A percentile compares a stretch with the other conserved stretches of the same genome.
phyloP scores from a whole-genome alignment of 2,797 vertebrate genomes.

The Clarias pachynema region DNA sequence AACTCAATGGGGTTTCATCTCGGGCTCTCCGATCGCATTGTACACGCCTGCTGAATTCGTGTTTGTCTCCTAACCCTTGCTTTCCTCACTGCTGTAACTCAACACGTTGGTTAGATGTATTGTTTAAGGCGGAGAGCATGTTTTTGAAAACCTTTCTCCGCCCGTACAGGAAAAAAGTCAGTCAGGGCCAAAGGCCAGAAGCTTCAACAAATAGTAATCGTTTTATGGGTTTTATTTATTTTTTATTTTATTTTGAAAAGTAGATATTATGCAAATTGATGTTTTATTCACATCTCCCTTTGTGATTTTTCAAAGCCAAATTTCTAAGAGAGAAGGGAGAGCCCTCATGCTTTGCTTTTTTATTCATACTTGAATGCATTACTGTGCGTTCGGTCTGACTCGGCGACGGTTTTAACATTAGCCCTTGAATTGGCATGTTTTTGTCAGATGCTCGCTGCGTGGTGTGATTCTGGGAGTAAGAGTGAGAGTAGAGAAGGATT shows the following conservation, averaged over 20 bases:
- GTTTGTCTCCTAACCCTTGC: conserved; percentile 38
- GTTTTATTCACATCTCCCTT: not conserved
- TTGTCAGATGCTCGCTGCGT: conserved; percentile 58
- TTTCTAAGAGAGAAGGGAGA: not conserved
- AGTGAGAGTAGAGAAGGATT: conserved; percentile 63
- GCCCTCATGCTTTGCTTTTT: not conserved
- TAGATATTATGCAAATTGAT: not conserved
- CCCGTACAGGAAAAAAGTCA: not conserved
- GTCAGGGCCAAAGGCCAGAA: conserved; percentile 29
- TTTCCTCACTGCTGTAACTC: conserved; percentile 43
- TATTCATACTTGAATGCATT: not conserved
- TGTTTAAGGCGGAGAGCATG: conserved; percentile 8
- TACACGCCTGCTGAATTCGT: conserved; percentile 43
- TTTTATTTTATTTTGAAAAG: not conserved
- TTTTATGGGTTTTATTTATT: not conserved
- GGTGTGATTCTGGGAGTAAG: conserved; percentile 59
- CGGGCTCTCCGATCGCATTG: conserved; percentile 57
- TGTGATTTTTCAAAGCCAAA: not conserved
- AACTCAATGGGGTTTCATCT: conserved; percentile 47
- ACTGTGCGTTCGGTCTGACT: conserved; percentile 17
- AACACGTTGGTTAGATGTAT: conserved; percentile 14
- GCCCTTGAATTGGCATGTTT: conserved; percentile 32
- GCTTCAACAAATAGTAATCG: not conserved
- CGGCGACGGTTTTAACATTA: conserved; percentile 15
- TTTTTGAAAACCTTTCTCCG: conserved; percentile 1